A percentile compares a stretch with the other conserved stretches of the same genome.
Evolutionary conservation across 1,140 invertebrate species (phyloP).

Genomic region (Chlorops oryzae): DNA sequence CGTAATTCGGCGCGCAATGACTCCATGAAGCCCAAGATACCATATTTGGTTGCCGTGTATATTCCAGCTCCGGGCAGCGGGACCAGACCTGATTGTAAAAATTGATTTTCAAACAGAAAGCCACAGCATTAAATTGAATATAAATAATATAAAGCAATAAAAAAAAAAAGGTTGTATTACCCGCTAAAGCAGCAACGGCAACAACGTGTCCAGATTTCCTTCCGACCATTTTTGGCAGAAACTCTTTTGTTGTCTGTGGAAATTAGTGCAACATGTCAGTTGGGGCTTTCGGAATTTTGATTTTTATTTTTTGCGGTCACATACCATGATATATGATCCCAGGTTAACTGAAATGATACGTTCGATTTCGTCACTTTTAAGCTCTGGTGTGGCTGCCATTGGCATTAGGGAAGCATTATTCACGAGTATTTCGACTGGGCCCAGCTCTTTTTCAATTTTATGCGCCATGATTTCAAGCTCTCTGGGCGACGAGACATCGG

Average conservation of each 20-base stretch:
- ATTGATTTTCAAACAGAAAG: neutral
- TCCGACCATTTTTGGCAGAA: slow-evolving; percentile 42
- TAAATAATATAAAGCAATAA: neutral
- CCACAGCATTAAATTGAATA: slow-evolving; percentile 1
- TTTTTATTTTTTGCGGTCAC: slow-evolving; percentile 9
- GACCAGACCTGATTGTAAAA: slow-evolving; percentile 24
- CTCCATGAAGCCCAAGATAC: slow-evolving; percentile 44
- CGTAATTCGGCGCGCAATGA: slow-evolving; percentile 34
- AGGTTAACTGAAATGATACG: slow-evolving; percentile 41
- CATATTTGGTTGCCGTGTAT: slow-evolving; percentile 44
- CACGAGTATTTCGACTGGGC: slow-evolving; percentile 40
- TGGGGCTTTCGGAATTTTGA: too few species aligned
- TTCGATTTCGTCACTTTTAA: slow-evolving; percentile 40
- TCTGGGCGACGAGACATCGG: slow-evolving; percentile 41
- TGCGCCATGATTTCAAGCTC: slow-evolving; percentile 39
- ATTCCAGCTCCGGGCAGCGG: slow-evolving; percentile 40
- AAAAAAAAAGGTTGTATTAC: slow-evolving; percentile 15
- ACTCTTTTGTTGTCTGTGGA: slow-evolving; percentile 38
- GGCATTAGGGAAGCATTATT: slow-evolving; percentile 46
- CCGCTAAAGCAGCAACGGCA: slow-evolving; percentile 38
- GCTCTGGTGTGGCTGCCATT: slow-evolving; percentile 36
- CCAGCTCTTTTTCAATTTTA: slow-evolving; percentile 43
- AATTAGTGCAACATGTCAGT: too few species aligned
- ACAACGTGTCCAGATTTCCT: slow-evolving; percentile 40
- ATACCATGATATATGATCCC: slow-evolving; percentile 42